Evolutionary conservation across 2,797 vertebrate species (phyloP).

Genomic region (Pipistrellus pygmaeus): DNA sequence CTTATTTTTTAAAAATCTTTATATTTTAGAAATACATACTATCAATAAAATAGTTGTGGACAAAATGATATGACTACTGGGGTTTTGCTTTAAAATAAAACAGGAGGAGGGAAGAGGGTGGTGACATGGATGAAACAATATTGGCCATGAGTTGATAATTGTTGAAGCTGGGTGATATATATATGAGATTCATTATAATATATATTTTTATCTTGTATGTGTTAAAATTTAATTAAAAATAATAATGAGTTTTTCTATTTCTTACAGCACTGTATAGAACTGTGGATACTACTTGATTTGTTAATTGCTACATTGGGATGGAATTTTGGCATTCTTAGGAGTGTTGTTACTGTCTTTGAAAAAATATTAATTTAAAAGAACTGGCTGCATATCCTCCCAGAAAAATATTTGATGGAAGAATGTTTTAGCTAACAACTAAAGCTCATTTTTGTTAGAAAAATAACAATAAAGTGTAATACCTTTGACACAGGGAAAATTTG

Average conservation of each 20-base stretch:
- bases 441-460: slow-evolving; percentile 34
- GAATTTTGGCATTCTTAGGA: not conserved
- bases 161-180: not conserved
- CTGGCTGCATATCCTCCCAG: not conserved
- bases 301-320: not conserved
- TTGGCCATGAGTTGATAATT: not conserved
- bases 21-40: not conserved
- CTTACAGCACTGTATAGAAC: not conserved
- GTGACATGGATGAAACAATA: not conserved
- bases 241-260: not conserved
- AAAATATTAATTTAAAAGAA: slow-evolving; percentile 27
- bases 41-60: not conserved
- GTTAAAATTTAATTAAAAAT: slow-evolving; percentile 6
- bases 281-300: not conserved
- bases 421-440: not conserved
- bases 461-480: not conserved
- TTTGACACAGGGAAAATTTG: not conserved
- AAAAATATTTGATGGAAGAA: slow-evolving; percentile 7
- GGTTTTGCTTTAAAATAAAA: slow-evolving; percentile 18
- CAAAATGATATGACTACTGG: not conserved
- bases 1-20: not conserved
- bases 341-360: not conserved
- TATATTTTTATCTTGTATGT: not conserved
- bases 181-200: not conserved
- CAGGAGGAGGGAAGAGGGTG: not conserved